Evolutionary conservation across 1,140 invertebrate species (phyloP), one percentile per base, ranked within the genome.

Genomic region (Cotesia glomerata): DNA sequence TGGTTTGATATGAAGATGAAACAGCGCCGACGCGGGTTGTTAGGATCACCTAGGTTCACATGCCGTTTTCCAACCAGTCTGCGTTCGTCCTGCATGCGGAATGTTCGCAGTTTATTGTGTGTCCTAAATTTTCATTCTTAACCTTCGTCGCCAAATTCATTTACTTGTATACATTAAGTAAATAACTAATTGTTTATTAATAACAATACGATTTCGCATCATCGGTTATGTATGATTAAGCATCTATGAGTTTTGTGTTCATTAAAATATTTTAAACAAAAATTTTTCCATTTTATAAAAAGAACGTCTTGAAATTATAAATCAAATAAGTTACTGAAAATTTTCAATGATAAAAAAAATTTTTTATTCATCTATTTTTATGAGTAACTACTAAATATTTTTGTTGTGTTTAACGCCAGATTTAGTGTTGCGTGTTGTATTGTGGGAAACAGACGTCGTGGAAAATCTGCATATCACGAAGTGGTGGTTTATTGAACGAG

Each of bases 1-100:
- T 45, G 39, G 8, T 45, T 45, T 45, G 39, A 45, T 45, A 9
- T 45, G 11, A 45, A 45, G 39, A 9, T 0, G 39, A 69, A 74
- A 75, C 68, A 56, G 78, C 78, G 78, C 78, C 76, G 77, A 79
- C 78, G 78, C 77, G 56, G 70, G 68, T 71, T 58, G 69, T 72
- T 58, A 45, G 56, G 66, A 63, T 49, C 51, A 58, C 74, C 74
- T 72, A 69, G 69, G 70, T 16, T 70, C 74, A 67, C 64, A 71
- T 71, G 72, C 45, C 65, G 65, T 34, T 73, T 78, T 74, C 74
- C 69, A 76, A 62, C 79, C 78, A 81, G 80, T 81, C 62, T 73
- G 77, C 75, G 73, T 77, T 76, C 72, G 77, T 77, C 74, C 74
- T 67, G 72, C 76, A 69, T 73, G 61, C 70, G 74, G 63, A 18